Percentiles rank a stretch among this genome's conserved stretches.
These are phyloP conservation scores for Danio kyathit DNA, from an alignment of 2,797 vertebrate species.

Conservation along the genomic window DNA sequence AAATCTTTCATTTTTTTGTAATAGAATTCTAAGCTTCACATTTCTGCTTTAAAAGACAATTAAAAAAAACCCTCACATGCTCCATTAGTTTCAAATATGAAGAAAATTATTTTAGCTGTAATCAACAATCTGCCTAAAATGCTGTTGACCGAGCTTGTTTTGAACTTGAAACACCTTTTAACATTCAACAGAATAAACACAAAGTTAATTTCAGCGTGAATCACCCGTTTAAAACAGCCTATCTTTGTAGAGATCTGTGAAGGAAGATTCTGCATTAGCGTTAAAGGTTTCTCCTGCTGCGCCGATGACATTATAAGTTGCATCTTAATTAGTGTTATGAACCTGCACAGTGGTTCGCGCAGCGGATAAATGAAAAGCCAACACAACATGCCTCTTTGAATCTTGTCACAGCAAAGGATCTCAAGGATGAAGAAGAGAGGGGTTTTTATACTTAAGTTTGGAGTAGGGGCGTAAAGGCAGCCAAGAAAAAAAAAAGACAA, in stretches of 20 bases:
- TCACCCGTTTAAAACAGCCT: not conserved
- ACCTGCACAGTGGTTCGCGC: conserved; percentile 61
- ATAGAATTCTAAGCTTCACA: too few species aligned
- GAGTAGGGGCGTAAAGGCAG: conserved; percentile 7
- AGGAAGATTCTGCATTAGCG: conserved; percentile 49
- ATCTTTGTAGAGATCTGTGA: conserved; percentile 53
- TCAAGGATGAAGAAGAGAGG: conserved; percentile 21
- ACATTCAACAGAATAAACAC: not conserved
- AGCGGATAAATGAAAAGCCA: conserved; percentile 56
- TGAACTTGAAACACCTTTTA: not conserved
- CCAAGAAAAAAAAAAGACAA: conserved; percentile 20
- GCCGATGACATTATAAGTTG: conserved; percentile 59
- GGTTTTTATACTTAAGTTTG: conserved; percentile 20
- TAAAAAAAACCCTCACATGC: too few species aligned
- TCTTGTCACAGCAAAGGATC: conserved; percentile 58
- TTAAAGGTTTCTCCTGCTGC: conserved; percentile 48
- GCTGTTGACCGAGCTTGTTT: not conserved
- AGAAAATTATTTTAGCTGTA: too few species aligned
- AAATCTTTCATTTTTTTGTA: too few species aligned
- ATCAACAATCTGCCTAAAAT: not conserved
- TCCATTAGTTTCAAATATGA: too few species aligned
- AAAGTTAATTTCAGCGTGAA: not conserved
- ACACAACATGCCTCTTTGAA: conserved; percentile 63
- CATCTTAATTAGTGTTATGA: conserved; percentile 67
- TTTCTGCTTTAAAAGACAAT: too few species aligned